Conservation (phyloP, 2,113 vertebrate genomes). For the Calypte anna region DNA sequence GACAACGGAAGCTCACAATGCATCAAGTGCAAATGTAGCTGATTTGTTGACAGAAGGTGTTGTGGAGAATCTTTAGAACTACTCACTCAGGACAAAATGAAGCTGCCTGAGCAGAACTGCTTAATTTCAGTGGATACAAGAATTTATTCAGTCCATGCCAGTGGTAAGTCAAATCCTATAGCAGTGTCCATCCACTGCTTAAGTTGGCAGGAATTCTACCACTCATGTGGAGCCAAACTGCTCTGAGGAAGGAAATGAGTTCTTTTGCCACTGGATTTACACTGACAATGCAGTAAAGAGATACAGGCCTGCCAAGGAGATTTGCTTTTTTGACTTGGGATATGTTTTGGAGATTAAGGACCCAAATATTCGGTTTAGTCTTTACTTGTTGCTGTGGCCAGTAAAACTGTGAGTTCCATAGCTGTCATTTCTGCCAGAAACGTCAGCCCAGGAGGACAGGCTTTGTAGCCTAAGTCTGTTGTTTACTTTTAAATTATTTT, state of each 20-base stretch:
- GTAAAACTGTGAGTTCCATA: not conserved
- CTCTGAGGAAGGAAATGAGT: not conserved
- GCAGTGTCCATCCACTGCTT: not conserved
- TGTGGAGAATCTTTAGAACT: not conserved
- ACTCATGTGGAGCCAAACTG: not conserved
- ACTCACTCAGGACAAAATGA: not conserved
- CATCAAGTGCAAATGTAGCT: not conserved
- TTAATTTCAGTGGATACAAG: not conserved
- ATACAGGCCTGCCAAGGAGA: not conserved
- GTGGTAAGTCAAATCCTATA: not conserved
- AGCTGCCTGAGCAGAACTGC: not conserved
- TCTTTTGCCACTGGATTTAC: not conserved
- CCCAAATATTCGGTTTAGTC: not conserved
- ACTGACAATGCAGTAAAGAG: not conserved
- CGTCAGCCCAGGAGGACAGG: not conserved
- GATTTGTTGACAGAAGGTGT: not conserved
- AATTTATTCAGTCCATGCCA: not conserved
- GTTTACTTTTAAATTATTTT: not conserved
- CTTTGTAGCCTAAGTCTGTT: not conserved
- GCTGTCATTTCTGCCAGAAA: not conserved
- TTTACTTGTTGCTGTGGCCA: not conserved
- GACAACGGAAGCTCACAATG: not conserved
- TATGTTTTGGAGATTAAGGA: not conserved
- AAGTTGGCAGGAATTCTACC: not conserved
- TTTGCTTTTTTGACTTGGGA: not conserved